phyloP scores from a whole-genome alignment of 2,888 invertebrate genomes.

The Trichogramma dendrolimi region DNA sequence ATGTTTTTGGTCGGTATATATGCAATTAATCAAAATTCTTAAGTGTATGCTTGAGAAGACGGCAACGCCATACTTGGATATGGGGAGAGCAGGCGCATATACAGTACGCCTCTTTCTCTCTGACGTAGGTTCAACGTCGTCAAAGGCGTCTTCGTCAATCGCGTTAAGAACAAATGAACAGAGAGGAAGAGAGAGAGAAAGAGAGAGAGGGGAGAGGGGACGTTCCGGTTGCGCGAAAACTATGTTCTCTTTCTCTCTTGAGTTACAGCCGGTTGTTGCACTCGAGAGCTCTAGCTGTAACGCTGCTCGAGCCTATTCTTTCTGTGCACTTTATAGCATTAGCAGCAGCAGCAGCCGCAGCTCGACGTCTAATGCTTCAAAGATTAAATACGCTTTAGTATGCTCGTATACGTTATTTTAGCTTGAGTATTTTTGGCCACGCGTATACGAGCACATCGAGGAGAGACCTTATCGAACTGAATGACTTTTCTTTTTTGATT shows the following conservation, averaged over 20 bases:
- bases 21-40: too few species aligned
- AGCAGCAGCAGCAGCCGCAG: neutral
- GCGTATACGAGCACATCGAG: neutral
- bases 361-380: too few species aligned
- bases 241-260: too few species aligned
- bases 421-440: neutral
- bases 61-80: slow-evolving; percentile 3
- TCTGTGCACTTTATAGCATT: neutral
- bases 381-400: too few species aligned
- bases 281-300: slow-evolving; percentile 25
- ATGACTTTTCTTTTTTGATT: neutral
- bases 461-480: too few species aligned
- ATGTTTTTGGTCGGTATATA: too few species aligned
- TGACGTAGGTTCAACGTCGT: slow-evolving; percentile 14
- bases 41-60: too few species aligned
- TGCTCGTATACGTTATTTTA: too few species aligned
- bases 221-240: slow-evolving; percentile 37
- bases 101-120: neutral
- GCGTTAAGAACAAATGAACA: slow-evolving; percentile 43
- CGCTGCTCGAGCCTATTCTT: slow-evolving; percentile 12
- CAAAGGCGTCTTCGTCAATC: neutral
- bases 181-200: slow-evolving; percentile 44
- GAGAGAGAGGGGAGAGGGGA: slow-evolving; percentile 36
- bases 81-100: slow-evolving; percentile 8
- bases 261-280: slow-evolving; percentile 36